Evolutionary conservation across 2,113 vertebrate species (phyloP).

Genomic region (Artemisiospiza belli): DNA sequence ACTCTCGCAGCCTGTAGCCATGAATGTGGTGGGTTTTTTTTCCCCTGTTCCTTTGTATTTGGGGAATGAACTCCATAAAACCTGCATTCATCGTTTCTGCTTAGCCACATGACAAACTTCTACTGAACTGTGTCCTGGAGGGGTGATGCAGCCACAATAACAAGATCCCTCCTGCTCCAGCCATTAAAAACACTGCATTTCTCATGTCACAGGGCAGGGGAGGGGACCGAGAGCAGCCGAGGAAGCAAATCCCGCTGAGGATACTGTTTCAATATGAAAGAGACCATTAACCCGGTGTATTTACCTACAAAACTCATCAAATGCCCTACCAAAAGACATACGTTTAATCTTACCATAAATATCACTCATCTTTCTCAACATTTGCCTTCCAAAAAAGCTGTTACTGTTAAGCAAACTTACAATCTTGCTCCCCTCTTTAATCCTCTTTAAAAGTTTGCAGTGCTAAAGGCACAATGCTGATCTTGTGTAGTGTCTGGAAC

Average conservation of each 20-base stretch:
- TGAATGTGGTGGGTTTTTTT: neutral
- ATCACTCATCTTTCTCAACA: neutral
- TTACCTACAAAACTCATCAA: neutral
- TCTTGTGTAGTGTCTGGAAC: neutral
- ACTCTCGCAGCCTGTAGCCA: constrained; percentile 34
- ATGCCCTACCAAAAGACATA: neutral
- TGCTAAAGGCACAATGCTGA: neutral
- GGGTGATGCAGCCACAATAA: constrained; percentile 56
- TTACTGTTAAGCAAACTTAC: neutral
- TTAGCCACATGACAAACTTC: constrained; percentile 60
- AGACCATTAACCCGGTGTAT: neutral
- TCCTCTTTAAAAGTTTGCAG: neutral
- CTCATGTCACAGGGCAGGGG: constrained; percentile 17
- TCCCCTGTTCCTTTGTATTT: constrained; percentile 26
- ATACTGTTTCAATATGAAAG: constrained; percentile 33
- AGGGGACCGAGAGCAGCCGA: neutral
- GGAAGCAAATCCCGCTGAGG: constrained; percentile 22
- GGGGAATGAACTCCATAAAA: constrained; percentile 65
- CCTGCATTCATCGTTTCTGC: constrained; percentile 56
- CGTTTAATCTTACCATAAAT: neutral
- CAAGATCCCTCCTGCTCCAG: constrained; percentile 52
- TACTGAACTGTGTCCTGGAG: constrained; percentile 68
- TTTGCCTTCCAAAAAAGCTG: neutral
- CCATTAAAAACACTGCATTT: constrained; percentile 56
- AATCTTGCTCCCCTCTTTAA: neutral